Evolutionary conservation across 2,888 invertebrate genomes (phyloP), one percentile per base, ranked within the genome.

Genomic region (Iselma pallidipennis): DNA sequence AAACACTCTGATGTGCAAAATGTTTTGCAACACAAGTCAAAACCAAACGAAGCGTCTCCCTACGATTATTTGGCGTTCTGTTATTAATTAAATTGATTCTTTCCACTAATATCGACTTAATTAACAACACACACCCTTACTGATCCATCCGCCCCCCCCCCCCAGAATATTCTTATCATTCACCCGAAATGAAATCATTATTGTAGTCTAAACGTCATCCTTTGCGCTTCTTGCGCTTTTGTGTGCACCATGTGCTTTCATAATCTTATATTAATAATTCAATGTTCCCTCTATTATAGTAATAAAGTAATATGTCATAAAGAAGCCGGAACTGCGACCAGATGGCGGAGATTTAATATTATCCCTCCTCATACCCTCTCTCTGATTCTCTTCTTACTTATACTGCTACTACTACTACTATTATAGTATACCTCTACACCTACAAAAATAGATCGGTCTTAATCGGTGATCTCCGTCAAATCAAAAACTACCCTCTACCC

Each of bases 221-320:
- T 48, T 49, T 37, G 4, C 9, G n/a, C 31, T 55, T 48, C 25
- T 59, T 59, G 64, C 65, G 61, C 65, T 67, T 65, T 65, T 59
- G 61, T 66, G 59, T 49, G 71, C 76, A 73, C 74, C 76, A 69
- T 67, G 68, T 71, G 71, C 76, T 68, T 73, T 76, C 75, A 79
- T 81, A 80, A 81, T 81, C 80, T 80, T 80, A 80, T 81, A 80
- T 80, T 81, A 81, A 81, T 81, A 81, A 81, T 81, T 81, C 81
- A 81, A 81, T 81, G 80, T 80, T 77, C 80, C 80, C 79, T 80
- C 81, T 80, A 81, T 81, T 81, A 80, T 78, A 78, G 80, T 81
- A 81, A 81, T 81, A 81, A 81, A 81, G 81, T 81, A 81, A 81
- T 81, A 81, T 80, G 81, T 80, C 80, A 81, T 81, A 79, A 80